Evolutionary conservation across 2,797 vertebrate species (phyloP), one percentile per base, ranked within the genome.

Genomic region (Sebastiscus tertius): DNA sequence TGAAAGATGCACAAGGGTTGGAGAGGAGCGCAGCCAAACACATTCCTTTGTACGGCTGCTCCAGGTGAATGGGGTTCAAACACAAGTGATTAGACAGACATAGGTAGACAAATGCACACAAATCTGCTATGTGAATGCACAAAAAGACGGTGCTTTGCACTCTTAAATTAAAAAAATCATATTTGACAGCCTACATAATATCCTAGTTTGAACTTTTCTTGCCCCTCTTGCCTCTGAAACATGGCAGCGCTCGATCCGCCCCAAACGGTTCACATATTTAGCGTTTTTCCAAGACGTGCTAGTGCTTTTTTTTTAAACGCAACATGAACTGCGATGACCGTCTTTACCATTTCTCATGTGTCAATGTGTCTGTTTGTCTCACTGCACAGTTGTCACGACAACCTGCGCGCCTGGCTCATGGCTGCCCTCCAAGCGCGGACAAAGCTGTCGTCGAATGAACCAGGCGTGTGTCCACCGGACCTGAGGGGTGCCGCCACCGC

Each of bases 401-500:
- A 93, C 93, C 85, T 74, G 63, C 66, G 77, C 65, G 67, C 87
- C 88, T 74, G 68, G 66, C 89, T 94, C 85, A 89, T 94, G 94
- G 94, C 91, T 42, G 79, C 82, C 83, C 83, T 95, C 94, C 94
- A 94, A 92, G 84, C 54, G 7, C 60, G 82, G 82, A 95, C 94
- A 95, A 95, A 95, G 94, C 94, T 88, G 88, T 86, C 61, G 92
- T 85, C 75, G 80, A 87, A 77, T 85, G 92, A 89, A 90, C 87
- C 89, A 88, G 91, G 92, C 91, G 89, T 93, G 93, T 92, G 93
- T 94, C 94, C 92, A 81, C 93, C 69, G 83, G 90, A 91, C 91
- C 89, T 87, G 83, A 89, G 90, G 92, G 91, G 90, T 76, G 91
- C 91, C 83, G 85, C 89, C 84, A 88, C 83, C 56, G 26, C 83